Base-by-base conservation (phyloP, 2,797 vertebrate species). In the Argyrosomus regius region DNA sequence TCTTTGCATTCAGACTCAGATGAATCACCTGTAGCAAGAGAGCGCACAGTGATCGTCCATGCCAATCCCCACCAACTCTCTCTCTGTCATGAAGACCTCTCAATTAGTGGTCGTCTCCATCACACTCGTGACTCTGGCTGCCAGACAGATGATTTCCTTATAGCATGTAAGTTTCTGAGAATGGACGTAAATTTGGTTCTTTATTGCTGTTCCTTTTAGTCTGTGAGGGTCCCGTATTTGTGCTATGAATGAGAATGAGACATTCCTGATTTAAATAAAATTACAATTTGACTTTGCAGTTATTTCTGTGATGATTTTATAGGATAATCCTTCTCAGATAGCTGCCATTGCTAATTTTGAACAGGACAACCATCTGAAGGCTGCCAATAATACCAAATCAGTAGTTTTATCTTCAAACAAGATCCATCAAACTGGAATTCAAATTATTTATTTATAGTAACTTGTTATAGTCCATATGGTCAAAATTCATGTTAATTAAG, bases 121-220 rank as follows among this genome's bases (percentile, higher is more conserved):
- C 97, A 97, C 91, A 99, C 98, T 79, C 96, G 97, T 83, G 98
- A 99, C 92, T 98, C 98, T 0, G 98, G 98, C 94, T 99, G 98
- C 93, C 98, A 99, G 94, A 99, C 98, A 0, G 98, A 99, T 90
- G 98, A 99, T 91, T 97, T 98, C 89, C 95, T 99, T 84, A 98
- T 99, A 88, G 95, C 93, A 89, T 94, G 94, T 95, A 92, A 67
- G 94, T 91, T 88, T 82, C 24, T 81, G 22, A 90, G n/a, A 83
- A 84, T 39, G 20, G 50, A 83, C 22, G 45, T 81, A 54, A 54
- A 54, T 81, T 68, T 64, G 26, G 22, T 78, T 74, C 53, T 79
- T 62, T 45, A 78, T 45, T 74, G 12, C 6, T 71, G 46, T 72
- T 71, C 9, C 1, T 73, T 68, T 81, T 58, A 50, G 20, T 75